Evolutionary conservation across 2,113 vertebrate species (phyloP).

Genomic region (Heteronetta atricapilla): DNA sequence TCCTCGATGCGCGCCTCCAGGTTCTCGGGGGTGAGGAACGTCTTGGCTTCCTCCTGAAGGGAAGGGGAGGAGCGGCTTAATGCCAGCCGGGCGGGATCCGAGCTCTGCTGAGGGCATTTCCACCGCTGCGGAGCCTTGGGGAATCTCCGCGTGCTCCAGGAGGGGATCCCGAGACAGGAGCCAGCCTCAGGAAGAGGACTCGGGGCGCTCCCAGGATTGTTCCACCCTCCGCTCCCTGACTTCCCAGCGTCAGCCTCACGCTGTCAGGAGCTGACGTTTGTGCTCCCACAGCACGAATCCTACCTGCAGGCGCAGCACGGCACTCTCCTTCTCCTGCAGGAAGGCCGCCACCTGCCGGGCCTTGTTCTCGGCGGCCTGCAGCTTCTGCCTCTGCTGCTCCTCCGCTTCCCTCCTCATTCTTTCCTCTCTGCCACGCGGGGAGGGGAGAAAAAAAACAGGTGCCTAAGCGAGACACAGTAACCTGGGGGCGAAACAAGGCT

Average conservation of each 20-base stretch:
- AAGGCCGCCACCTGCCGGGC: conserved; percentile 72
- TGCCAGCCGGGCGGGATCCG: accelerated
- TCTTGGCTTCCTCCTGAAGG: conserved; percentile 87
- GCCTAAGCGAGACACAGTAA: accelerated
- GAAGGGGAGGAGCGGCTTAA: neutral
- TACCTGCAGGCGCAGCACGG: conserved; percentile 87
- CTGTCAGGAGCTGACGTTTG: neutral
- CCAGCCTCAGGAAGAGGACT: accelerated
- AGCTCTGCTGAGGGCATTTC: no score
- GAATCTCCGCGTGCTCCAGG: no score
- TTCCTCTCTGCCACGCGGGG: conserved; percentile 66
- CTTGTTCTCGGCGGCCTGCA: conserved; percentile 14
- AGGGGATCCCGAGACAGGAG: neutral
- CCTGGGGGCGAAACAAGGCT: no score
- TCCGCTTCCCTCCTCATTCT: conserved; percentile 77
- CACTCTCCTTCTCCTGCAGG: conserved; percentile 79
- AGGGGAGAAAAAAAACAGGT: accelerated
- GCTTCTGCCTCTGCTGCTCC: conserved; percentile 55
- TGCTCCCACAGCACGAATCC: neutral
- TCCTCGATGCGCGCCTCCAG: conserved; percentile 86
- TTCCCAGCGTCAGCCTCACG: neutral
- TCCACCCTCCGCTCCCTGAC: neutral
- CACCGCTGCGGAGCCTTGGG: no score
- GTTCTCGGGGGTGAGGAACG: conserved; percentile 90
- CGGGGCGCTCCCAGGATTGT: neutral